Conservation (phyloP, 2,113 vertebrate species). For the Phylloscopus trochilus region DNA sequence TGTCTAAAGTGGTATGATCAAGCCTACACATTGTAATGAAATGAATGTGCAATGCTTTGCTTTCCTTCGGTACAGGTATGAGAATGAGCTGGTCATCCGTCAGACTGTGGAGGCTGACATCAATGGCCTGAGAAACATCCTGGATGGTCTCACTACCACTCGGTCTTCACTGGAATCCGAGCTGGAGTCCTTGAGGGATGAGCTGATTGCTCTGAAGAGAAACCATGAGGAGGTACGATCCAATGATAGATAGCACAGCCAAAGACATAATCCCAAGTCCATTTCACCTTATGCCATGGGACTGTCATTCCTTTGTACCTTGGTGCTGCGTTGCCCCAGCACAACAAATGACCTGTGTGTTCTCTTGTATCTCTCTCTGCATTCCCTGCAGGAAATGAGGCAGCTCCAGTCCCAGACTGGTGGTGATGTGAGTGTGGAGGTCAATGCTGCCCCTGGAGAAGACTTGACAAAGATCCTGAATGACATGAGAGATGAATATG, state of each 20-base stretch:
- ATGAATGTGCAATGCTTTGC: neutral
- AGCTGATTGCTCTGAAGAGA: slow-evolving; percentile 59
- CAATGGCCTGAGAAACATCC: slow-evolving; percentile 50
- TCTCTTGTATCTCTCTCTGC: neutral
- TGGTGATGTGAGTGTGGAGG: slow-evolving; percentile 66
- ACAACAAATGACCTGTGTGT: neutral
- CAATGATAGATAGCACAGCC: neutral
- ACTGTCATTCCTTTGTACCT: neutral
- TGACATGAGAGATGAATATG: slow-evolving; percentile 77
- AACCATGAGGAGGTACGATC: slow-evolving; percentile 66
- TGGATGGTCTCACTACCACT: slow-evolving; percentile 52
- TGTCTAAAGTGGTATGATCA: no score
- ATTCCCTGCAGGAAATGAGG: slow-evolving; percentile 49
- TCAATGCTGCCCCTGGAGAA: slow-evolving; percentile 55
- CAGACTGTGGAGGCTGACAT: slow-evolving; percentile 59
- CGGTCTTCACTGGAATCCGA: slow-evolving; percentile 9
- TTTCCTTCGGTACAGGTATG: slow-evolving; percentile 47
- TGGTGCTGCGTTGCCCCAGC: neutral
- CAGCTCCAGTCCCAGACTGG: slow-evolving; percentile 35
- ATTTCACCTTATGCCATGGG: neutral
- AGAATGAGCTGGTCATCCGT: slow-evolving; percentile 56
- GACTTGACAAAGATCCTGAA: slow-evolving; percentile 65
- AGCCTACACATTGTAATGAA: neutral
- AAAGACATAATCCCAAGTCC: neutral
- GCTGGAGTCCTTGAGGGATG: neutral